Base-by-base conservation (phyloP, 2,797 vertebrate species). In the Lagodon rhomboides region DNA sequence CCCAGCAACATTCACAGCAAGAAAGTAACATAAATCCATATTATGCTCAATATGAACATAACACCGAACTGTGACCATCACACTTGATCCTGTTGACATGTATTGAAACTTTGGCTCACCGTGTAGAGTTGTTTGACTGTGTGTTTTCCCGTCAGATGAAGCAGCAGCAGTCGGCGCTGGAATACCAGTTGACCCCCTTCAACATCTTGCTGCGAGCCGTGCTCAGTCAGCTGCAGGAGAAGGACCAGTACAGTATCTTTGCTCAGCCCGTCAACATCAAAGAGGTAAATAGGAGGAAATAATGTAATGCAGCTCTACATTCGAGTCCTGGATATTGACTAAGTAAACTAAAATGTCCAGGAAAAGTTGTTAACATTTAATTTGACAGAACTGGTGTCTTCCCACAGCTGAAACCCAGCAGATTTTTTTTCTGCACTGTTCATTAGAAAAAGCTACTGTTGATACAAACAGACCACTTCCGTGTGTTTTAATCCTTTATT, bases 141-240 rank as follows among this genome's bases (percentile, higher is more conserved):
- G 27, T 72, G 23, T 76, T 23, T 7, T 73, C 15, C n/a, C 12
- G 0, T 56, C 91, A 99, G 98, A 96, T 99, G 89, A 99, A 97
- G 93, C 94, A 97, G 81, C 98, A 99, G 83, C 98, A 99, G 91
- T 96, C 96, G 9, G 95, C 95, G 47, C 91, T 99, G 92, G 98
- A 99, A 92, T 94, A 97, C 81, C 97, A 97, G 85, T 93, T 99
- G 77, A 97, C 96, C 15, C 98, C 98, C 0, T 96, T 99, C 80
- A 97, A 95, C 55, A 96, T 98, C 79, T 91, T 99, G 65, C 93
- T 99, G 62, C 95, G 96, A 62, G 96, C 97, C 0, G 95, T 99
- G 67, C 94, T 99, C 81, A 95, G 96, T 72, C 98, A 99, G 93
- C 95, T 99, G 59, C 97, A 99, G 87, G 97, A 99, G 73, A 99